These are phyloP conservation scores for Diabrotica balteata DNA, from an alignment of 2,888 invertebrate species.

Conservation along the genomic window DNA sequence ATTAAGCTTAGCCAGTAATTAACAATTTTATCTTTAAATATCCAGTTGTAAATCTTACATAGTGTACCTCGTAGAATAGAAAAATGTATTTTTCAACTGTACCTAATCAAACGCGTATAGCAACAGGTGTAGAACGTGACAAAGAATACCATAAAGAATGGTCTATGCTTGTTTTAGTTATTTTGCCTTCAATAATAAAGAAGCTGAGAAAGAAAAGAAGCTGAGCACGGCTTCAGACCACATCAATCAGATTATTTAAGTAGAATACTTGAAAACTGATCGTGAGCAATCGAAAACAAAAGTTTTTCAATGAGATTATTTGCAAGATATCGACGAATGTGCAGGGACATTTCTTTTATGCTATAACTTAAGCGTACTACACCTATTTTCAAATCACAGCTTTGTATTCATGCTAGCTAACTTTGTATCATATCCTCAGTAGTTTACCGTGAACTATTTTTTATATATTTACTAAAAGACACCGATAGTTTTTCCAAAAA, in stretches of 20 bases:
- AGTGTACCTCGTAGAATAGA: conserved; percentile 2
- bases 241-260: too few relatives aligned
- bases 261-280: not conserved
- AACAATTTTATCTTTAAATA: not conserved
- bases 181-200: too few relatives aligned
- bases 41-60: conserved; percentile 8
- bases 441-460: not conserved
- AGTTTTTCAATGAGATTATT: too few relatives aligned
- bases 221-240: too few relatives aligned
- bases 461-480: conserved; percentile 1
- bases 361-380: not conserved
- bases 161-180: too few relatives aligned
- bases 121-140: too few relatives aligned
- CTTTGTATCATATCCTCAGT: conserved; percentile 5
- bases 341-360: not conserved
- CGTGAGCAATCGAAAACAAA: not conserved
- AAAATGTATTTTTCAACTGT: conserved; percentile 11
- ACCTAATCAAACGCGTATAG: too few relatives aligned
- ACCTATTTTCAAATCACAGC: not conserved
- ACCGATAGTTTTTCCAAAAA: not conserved
- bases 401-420: not conserved
- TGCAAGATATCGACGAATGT: too few relatives aligned
- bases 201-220: too few relatives aligned
- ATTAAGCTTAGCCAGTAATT: conserved; percentile 4
- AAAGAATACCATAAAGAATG: not conserved